Conservation (phyloP, 2,888 invertebrate genomes). For the Aleiodes alternator region DNA sequence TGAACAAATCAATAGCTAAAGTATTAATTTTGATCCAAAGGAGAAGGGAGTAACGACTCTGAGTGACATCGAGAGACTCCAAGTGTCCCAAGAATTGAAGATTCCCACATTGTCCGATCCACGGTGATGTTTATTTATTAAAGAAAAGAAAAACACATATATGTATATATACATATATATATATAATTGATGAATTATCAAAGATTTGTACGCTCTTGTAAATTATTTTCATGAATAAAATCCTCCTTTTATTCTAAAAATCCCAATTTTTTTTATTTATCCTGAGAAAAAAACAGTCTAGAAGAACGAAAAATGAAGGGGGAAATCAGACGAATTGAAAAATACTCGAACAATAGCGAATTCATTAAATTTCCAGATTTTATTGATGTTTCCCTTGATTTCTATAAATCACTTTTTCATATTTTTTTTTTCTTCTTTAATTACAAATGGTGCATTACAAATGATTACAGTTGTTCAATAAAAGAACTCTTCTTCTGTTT, state of each 20-base stretch:
- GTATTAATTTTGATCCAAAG: constrained; percentile 55
- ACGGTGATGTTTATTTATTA: constrained; percentile 35
- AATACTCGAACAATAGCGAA: not conserved
- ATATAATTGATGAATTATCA: not conserved
- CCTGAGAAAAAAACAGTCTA: not conserved
- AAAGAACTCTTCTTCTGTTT: not conserved
- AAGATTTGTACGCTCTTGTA: constrained; percentile 28
- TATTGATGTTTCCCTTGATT: constrained; percentile 29
- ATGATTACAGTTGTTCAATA: constrained; percentile 14
- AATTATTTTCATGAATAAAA: constrained; percentile 32
- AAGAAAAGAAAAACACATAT: not conserved
- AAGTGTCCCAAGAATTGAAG: constrained; percentile 65
- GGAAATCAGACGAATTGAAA: too few relatives aligned
- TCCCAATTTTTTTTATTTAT: not conserved
- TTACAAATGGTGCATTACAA: too few relatives aligned
- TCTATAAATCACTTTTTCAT: not conserved
- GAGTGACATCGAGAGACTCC: constrained; percentile 80
- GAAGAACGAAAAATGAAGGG: not conserved
- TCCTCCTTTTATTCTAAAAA: not conserved
- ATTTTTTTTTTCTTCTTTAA: too few relatives aligned
- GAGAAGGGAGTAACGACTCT: constrained; percentile 84
- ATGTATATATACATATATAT: not conserved
- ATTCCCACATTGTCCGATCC: constrained; percentile 50
- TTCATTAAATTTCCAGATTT: constrained; percentile 23
- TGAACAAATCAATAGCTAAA: not conserved